Evolutionary conservation across 2,888 invertebrate genomes (phyloP), one percentile per base, ranked within the genome.

Genomic region (Cheilosia grossa): DNA sequence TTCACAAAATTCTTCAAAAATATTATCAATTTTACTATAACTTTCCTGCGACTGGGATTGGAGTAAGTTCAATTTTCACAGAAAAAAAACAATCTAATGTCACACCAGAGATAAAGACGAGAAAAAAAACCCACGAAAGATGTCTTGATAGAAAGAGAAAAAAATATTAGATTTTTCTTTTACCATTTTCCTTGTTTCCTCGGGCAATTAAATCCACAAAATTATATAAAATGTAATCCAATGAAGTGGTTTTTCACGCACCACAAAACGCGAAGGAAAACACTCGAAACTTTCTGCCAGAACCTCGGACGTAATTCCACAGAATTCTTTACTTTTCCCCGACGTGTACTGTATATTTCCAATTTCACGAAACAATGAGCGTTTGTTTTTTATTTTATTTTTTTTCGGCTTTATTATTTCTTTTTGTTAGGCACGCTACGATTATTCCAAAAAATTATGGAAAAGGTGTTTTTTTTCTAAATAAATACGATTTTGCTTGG

Each of bases 211-310:
- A 72, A 72, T 82, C 70, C 74, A 53, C 61, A 33, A 70, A 74
- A 75, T 83, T 80, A 82, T 74, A 67, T 82, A 80, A 83, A 82
- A 75, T n/a, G 79, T 79, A 80, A 83, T 83, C 83, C 74, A 75
- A 83, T 54, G 10, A 40, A 75, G 54, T 64, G 56, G 63, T 49
- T 59, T 59, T 63, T 51, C 61, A 73, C 72, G 73, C 61, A 51
- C 51, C 64, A 73, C 53, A 30, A 54, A 53, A 24, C 19, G 37
- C 37, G 58, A 59, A 49, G 56, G 56, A 58, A 37, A 64, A 58
- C 49, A 63, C 77, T 40, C 15, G 47, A 67, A 54, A 47, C 6
- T 53, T 37, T 59, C n/a, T n/a, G 37, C 33, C 42, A 51, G 44
- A 74, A 58, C 13, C 13, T 61, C 19, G 72, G 82, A 77, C 56